phyloP scores from a whole-genome alignment of 2,888 invertebrate species.

The Dynastes tityus region DNA sequence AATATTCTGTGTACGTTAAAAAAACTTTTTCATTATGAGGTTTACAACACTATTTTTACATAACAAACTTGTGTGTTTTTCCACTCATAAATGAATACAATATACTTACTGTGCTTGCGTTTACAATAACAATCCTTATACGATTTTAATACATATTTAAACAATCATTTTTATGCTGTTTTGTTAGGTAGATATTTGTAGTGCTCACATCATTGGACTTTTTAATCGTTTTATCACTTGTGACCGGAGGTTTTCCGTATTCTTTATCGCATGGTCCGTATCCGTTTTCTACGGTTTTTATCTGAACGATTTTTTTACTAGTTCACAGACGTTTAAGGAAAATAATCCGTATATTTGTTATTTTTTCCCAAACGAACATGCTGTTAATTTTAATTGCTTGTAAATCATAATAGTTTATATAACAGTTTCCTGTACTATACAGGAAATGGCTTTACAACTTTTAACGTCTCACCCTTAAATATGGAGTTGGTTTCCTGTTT shows the following conservation, averaged over 20 bases:
- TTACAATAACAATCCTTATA: not conserved
- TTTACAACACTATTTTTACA: no score
- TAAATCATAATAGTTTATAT: constrained; percentile 39
- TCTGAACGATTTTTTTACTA: constrained; percentile 9
- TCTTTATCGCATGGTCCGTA: constrained; percentile 12
- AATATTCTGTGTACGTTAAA: no score
- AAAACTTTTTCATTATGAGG: no score
- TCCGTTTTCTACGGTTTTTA: constrained; percentile 17
- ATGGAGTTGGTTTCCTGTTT: constrained; percentile 41
- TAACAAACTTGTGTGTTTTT: not conserved
- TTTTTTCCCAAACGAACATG: constrained; percentile 10
- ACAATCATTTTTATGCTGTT: not conserved
- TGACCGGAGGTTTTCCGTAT: constrained; percentile 21
- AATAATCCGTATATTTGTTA: constrained; percentile 4
- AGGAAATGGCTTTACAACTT: constrained; percentile 38
- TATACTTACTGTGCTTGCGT: not conserved
- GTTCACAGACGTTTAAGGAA: constrained; percentile 2
- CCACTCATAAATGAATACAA: constrained; percentile 1
- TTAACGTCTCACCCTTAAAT: constrained; percentile 36
- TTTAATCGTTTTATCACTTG: constrained; percentile 26
- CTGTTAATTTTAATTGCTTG: constrained; percentile 30
- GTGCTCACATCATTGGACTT: constrained; percentile 19
- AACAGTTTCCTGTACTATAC: constrained; percentile 37
- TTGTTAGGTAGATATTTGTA: not conserved
- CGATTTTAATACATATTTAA: not conserved